Base-by-base conservation (phyloP, 2,113 vertebrate species). In the Picathartes gymnocephalus region DNA sequence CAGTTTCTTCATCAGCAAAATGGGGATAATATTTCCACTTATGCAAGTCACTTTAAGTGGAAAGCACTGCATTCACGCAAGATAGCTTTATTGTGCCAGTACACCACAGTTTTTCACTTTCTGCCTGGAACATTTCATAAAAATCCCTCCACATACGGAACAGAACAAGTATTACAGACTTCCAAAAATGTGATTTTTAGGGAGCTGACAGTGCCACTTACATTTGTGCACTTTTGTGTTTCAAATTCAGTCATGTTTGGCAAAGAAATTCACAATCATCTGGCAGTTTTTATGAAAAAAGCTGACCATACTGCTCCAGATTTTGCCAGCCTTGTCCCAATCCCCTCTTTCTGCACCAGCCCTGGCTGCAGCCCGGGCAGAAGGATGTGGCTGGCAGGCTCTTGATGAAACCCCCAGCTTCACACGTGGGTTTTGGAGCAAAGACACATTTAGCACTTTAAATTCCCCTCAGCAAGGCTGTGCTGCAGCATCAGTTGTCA, bases 61-160 rank as follows among this genome's bases (percentile, higher is more conserved):
- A 94, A 95, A 86, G 87, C 65, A 58, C 31, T 90, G 87, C 68
- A 81, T 94, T 95, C 93, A 91, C 58, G 45, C 70, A 81, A 92
- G 81, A 88, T 76, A 87, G 76, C 22, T 91, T 86, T 62, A 87
- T 64, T 22, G 37, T 95, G 86, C 90, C 92, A 97, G 86, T 65
- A 92, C 45, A 80, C 89, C 12, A 6, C 82, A 39, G 69, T 84
- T 96, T 95, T 95, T 93, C 70, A 90, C 93, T 94, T 91, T 86
- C 79, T 90, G 84, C 80, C 79, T 97, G 81, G 95, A 96, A 87
- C 93, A 79, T 79, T 96, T 95, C 83, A 91, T 81, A 96, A 91
- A 93, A 97, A 94, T 88, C 81, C 51, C 42, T 95, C 90, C 80
- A 85, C 94, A 97, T 96, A 97, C 94, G 92, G 92, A 97, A 77